These are phyloP conservation scores for Platerodrilus igneus DNA, from an alignment of 2,888 invertebrate species.

Conservation along the genomic window DNA sequence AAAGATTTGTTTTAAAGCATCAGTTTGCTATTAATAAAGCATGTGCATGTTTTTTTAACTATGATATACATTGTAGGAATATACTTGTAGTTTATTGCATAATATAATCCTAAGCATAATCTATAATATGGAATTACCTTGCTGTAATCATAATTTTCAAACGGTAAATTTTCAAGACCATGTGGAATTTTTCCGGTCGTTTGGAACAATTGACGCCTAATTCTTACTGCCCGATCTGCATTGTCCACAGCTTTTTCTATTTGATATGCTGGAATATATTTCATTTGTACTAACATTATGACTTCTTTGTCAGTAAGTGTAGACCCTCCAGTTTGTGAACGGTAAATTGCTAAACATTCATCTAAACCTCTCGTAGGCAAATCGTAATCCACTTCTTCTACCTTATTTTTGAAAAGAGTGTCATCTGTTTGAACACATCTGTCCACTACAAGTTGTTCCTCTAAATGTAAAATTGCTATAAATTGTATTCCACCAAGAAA, in stretches of 20 bases:
- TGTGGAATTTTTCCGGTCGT: constrained; percentile 55
- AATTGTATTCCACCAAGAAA: constrained; percentile 3
- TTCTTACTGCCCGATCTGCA: constrained; percentile 78
- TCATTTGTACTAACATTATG: constrained; percentile 70
- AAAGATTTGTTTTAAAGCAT: too few species aligned
- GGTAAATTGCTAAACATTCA: constrained; percentile 70
- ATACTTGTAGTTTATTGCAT: too few species aligned
- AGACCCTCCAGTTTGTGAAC: constrained; percentile 65
- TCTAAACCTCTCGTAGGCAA: too few species aligned
- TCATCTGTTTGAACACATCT: constrained; percentile 5
- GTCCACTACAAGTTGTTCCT: constrained; percentile 19
- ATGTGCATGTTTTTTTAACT: too few species aligned
- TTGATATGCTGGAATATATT: constrained; percentile 78
- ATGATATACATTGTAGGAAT: too few species aligned
- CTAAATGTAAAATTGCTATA: constrained; percentile 41
- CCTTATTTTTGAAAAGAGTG: not conserved
- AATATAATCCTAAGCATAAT: too few species aligned
- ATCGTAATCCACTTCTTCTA: too few species aligned
- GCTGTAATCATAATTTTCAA: constrained; percentile 79
- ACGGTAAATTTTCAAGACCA: constrained; percentile 70
- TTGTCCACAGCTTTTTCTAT: constrained; percentile 80
- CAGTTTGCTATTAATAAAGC: too few species aligned
- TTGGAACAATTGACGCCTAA: constrained; percentile 69
- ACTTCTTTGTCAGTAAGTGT: constrained; percentile 81
- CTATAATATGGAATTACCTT: too few species aligned